Base-by-base conservation (phyloP, 1,140 invertebrate species). In the Neodiprion virginianus region DNA sequence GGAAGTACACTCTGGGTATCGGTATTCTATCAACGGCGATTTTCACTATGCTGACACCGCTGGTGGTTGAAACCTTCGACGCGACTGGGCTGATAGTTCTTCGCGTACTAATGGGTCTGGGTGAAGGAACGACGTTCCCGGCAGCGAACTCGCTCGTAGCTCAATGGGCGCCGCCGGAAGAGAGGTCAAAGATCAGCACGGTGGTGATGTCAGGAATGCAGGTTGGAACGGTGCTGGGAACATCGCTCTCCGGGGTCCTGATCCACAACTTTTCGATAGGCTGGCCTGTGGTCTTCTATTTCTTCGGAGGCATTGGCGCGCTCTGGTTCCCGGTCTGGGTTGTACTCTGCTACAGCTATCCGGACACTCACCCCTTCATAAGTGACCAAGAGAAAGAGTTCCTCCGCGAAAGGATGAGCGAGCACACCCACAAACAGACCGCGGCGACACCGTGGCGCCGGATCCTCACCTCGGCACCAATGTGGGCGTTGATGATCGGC, bases 281-380 rank as follows among this genome's bases (percentile, higher is more conserved):
- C 17, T 74, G 74, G 74, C 69, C 53, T 50, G 49, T 7, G 5
- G 74, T 74, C 4, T 74, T 74, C 12, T 74, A 74, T 12, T 71
- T 74, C 50, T 74, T 74, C 21, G 74, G 74, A 28, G 69, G 50
- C 1, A 28, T 17, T 11, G 61, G 69, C 10, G 50, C 70, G 5
- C 7, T 74, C 7, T 74, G 74, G 74, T 71, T 74, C 71, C 84
- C 92, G 53, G 82, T 93, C 66, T 95, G 93, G 90, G 90, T 92
- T 21, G 75, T 93, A 50, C 80, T 94, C n/a, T 94, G 93, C 85
- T 94, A 93, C 85, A 93, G 91, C 73, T 91, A 92, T 71, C 96
- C 96, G 14, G 89, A 90, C 14, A 87, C 90, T n/a, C 95, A 97
- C 91, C 94, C 94, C 0, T 90, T 89, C 61, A 95, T 96, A 70